A percentile compares a stretch with the other conserved stretches of the same genome.
These are phyloP conservation scores for Brachyptera risi DNA, from an alignment of 2,888 invertebrate genomes.

Conservation along the genomic window DNA sequence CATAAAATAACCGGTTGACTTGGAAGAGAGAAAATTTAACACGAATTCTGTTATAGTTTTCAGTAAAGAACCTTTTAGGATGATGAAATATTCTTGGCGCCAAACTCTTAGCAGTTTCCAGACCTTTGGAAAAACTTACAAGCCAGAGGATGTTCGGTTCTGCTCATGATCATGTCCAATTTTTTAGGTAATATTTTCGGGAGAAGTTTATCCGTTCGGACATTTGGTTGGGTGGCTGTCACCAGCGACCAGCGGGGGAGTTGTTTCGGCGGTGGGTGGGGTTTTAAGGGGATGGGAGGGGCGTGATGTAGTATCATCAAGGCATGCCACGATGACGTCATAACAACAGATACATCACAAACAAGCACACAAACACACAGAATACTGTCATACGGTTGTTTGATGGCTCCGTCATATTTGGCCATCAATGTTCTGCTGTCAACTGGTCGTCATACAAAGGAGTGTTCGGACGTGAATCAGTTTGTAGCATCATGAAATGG, in stretches of 20 bases:
- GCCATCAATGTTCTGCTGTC: conserved; percentile 19
- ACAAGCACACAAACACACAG: conserved; percentile 6
- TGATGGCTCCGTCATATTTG: background rate
- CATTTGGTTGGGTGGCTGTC: conserved; percentile 7
- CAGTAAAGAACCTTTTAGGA: conserved; percentile 15
- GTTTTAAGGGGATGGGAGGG: background rate
- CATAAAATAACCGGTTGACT: conserved; percentile 5
- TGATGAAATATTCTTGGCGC: conserved; percentile 20
- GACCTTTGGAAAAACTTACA: conserved; percentile 15
- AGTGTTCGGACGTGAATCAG: conserved; percentile 2
- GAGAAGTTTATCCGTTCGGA: conserved; percentile 7
- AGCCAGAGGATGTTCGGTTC: conserved; percentile 6
- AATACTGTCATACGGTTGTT: conserved; percentile 11
- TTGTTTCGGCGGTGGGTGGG: no score
- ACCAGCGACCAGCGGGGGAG: background rate
- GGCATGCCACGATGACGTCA: conserved; percentile 2
- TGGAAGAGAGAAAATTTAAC: conserved; percentile 10
- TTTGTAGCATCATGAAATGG: conserved; percentile 15
- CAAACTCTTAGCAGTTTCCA: conserved; percentile 6
- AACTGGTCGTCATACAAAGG: background rate
- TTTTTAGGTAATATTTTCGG: conserved; percentile 18
- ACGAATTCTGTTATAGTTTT: background rate
- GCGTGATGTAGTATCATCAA: conserved; percentile 4
- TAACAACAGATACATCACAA: conserved; percentile 17
- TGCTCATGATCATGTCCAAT: conserved; percentile 18